Percentiles rank a stretch among this genome's conserved stretches.
Conservation (phyloP, 2,113 vertebrate species). For the Scopus umbretta region DNA sequence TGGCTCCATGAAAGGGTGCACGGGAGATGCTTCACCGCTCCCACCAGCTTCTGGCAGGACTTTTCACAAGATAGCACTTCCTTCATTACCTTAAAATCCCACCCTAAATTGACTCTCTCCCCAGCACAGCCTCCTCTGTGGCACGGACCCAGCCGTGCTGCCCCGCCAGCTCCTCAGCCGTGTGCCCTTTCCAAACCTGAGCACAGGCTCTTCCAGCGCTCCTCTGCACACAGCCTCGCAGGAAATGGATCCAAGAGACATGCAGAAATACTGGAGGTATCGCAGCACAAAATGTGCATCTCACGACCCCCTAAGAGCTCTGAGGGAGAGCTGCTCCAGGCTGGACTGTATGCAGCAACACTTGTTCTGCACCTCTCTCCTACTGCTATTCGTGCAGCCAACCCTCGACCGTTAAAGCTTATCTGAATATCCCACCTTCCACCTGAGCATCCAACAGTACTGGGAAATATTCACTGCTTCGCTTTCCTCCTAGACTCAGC, state of each 20-base stretch:
- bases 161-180: background rate
- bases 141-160: background rate
- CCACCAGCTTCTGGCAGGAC: background rate
- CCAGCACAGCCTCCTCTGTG: background rate
- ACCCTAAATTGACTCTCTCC: background rate
- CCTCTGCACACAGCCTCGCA: background rate
- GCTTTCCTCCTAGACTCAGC: background rate
- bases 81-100: background rate
- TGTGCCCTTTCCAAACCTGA: background rate
- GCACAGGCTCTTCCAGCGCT: background rate
- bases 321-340: background rate
- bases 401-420: background rate
- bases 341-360: background rate
- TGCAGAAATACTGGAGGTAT: background rate
- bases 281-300: background rate
- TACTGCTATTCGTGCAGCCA: background rate
- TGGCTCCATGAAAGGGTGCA: rapidly evolving
- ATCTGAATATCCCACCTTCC: background rate
- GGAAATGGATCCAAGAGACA: background rate
- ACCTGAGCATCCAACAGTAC: background rate
- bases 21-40: background rate
- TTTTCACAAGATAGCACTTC: background rate
- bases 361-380: background rate
- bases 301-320: background rate
- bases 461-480: background rate